Conservation (phyloP, 2,888 invertebrate species). For the Eupithecia subumbrata region DNA sequence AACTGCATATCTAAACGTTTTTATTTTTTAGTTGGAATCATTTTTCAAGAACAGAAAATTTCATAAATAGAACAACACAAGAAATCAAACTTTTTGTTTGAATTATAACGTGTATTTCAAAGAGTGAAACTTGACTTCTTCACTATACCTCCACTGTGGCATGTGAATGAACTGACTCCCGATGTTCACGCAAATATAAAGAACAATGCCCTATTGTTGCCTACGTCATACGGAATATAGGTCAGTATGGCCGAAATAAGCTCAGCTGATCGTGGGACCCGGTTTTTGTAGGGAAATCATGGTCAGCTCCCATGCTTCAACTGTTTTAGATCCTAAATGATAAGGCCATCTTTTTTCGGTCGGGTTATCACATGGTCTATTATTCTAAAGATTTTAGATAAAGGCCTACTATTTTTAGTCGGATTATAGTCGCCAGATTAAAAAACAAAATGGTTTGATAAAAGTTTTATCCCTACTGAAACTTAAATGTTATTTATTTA, state of each 20-base stretch:
- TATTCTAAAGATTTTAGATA: not conserved
- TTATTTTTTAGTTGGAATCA: not conserved
- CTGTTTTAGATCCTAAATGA: slow-evolving; percentile 33
- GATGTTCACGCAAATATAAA: slow-evolving; percentile 79
- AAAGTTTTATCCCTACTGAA: not conserved
- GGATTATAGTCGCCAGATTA: not conserved
- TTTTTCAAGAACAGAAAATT: not conserved
- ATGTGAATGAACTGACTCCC: slow-evolving; percentile 82
- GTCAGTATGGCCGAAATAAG: slow-evolving; percentile 79
- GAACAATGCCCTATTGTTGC: slow-evolving; percentile 83
- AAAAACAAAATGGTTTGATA: not conserved
- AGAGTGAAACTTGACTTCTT: slow-evolving; percentile 6
- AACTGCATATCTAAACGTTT: not conserved
- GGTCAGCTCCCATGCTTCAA: slow-evolving; percentile 33
- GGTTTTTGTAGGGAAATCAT: slow-evolving; percentile 44
- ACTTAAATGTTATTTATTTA: not conserved
- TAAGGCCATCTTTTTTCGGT: slow-evolving; percentile 17
- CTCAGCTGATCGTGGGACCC: slow-evolving; percentile 79
- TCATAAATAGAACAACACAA: not conserved
- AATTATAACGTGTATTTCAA: not conserved
- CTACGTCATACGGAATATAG: slow-evolving; percentile 82
- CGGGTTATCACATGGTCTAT: not conserved
- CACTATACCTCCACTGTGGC: slow-evolving; percentile 45
- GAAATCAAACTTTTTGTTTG: not conserved
- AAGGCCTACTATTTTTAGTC: not conserved